A percentile compares a stretch with the other conserved stretches of the same genome.
These are phyloP conservation scores for Listronotus oregonensis DNA, from an alignment of 1,140 invertebrate genomes.

Conservation along the genomic window DNA sequence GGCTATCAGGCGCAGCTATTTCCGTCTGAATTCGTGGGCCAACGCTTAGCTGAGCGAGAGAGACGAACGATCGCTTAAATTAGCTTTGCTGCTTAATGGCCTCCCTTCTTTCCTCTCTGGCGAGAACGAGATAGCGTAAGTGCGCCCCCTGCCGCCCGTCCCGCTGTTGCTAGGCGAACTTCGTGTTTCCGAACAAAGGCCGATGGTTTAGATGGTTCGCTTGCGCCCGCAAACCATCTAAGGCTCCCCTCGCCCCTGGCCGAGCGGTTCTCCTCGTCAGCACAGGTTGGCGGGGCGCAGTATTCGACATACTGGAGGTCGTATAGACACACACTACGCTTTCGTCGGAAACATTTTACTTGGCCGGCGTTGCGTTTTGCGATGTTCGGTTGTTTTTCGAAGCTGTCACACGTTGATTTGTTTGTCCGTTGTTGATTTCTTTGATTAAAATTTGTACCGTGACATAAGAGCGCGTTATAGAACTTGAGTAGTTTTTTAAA, in stretches of 20 bases:
- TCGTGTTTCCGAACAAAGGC: slow-evolving; percentile 39
- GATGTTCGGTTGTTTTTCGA: slow-evolving; percentile 1
- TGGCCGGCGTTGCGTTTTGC: background rate
- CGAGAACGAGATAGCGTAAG: background rate
- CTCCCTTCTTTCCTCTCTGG: slow-evolving; percentile 1
- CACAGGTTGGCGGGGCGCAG: slow-evolving; percentile 10
- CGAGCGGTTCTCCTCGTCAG: slow-evolving; percentile 10
- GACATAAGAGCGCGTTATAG: background rate
- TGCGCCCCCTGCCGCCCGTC: slow-evolving; percentile 1
- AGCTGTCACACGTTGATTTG: too few relatives aligned
- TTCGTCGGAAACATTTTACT: slow-evolving; percentile 15
- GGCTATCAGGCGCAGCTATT: slow-evolving; percentile 2
- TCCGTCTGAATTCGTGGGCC: slow-evolving; percentile 2
- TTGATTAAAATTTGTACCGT: background rate
- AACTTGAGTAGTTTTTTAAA: background rate
- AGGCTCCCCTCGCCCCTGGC: slow-evolving; percentile 24
- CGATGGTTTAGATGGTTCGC: slow-evolving; percentile 43
- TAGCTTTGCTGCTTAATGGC: background rate
- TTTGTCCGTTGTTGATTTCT: background rate
- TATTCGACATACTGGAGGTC: slow-evolving; percentile 15
- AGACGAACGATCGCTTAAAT: slow-evolving; percentile 6
- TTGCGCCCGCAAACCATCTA: slow-evolving; percentile 34
- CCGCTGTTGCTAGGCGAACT: slow-evolving; percentile 35
- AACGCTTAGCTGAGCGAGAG: slow-evolving; percentile 3
- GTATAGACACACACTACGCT: too few relatives aligned